These are phyloP conservation scores for Thamnaconus septentrionalis DNA, from an alignment of 2,113 vertebrate species.

Conservation along the genomic window DNA sequence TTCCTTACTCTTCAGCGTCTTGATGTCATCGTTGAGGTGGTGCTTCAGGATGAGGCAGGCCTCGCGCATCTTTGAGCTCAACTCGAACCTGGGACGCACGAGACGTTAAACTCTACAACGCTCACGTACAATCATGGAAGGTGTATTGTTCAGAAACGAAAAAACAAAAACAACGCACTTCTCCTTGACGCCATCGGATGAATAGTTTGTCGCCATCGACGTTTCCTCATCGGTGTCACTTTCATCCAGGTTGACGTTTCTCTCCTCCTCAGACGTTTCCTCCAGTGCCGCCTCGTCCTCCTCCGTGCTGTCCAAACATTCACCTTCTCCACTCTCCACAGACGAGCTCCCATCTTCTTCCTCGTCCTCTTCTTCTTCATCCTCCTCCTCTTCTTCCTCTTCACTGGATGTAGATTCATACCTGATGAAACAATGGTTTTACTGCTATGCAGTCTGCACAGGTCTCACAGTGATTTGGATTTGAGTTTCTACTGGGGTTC, in stretches of 20 bases:
- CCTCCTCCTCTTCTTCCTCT: slow-evolving; percentile 87
- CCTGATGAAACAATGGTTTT: slow-evolving; percentile 60
- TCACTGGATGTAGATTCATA: slow-evolving; percentile 94
- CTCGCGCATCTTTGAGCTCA: slow-evolving; percentile 90
- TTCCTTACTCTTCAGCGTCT: slow-evolving; percentile 81
- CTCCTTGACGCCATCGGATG: slow-evolving; percentile 77
- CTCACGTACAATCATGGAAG: no score
- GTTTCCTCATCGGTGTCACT: slow-evolving; percentile 59
- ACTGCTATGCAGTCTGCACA: no score
- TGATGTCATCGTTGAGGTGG: slow-evolving; percentile 81
- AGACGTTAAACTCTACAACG: neutral
- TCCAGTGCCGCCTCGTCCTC: slow-evolving; percentile 73
- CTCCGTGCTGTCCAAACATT: slow-evolving; percentile 77
- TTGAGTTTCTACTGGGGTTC: slow-evolving; percentile 14
- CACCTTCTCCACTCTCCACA: slow-evolving; percentile 71
- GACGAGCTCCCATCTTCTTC: slow-evolving; percentile 79
- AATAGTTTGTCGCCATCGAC: slow-evolving; percentile 21
- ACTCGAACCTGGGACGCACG: slow-evolving; percentile 81
- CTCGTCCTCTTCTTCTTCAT: slow-evolving; percentile 65
- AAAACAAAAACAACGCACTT: slow-evolving; percentile 74
- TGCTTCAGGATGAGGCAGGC: slow-evolving; percentile 86
- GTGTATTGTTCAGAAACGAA: neutral
- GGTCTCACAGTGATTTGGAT: no score
- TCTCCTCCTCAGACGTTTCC: slow-evolving; percentile 83
- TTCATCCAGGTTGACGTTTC: slow-evolving; percentile 67